Conservation (phyloP, 1,140 invertebrate species). For the Rhizoglyphus robini region DNA sequence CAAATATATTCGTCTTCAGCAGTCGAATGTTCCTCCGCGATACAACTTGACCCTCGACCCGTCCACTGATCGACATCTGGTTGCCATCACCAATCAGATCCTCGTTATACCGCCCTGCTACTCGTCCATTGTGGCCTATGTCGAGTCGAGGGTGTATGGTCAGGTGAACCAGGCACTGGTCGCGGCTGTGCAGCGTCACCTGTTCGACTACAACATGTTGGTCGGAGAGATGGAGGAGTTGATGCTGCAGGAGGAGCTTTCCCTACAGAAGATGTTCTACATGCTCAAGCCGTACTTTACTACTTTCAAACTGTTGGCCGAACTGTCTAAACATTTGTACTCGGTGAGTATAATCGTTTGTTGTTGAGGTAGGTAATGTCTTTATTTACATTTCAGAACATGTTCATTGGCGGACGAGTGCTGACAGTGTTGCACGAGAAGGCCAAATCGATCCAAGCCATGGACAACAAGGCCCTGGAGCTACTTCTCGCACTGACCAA, state of each 20-base stretch:
- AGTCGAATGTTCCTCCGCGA: slow-evolving; percentile 31
- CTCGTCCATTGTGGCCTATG: slow-evolving; percentile 67
- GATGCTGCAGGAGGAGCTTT: slow-evolving; percentile 53
- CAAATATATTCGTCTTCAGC: slow-evolving; percentile 34
- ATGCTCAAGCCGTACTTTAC: slow-evolving; percentile 69
- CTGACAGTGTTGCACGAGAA: slow-evolving; percentile 70
- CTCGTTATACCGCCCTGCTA: slow-evolving; percentile 71
- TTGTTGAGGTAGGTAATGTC: neutral
- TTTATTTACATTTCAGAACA: slow-evolving; percentile 36
- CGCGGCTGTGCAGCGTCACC: slow-evolving; percentile 55
- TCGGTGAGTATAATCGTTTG: neutral
- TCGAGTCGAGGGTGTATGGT: slow-evolving; percentile 67
- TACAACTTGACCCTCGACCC: slow-evolving; percentile 34
- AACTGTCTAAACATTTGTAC: slow-evolving; percentile 40
- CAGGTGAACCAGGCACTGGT: slow-evolving; percentile 81
- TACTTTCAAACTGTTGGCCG: slow-evolving; percentile 63
- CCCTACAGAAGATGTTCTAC: slow-evolving; percentile 77
- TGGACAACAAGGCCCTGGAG: slow-evolving; percentile 52
- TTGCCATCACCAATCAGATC: slow-evolving; percentile 54
- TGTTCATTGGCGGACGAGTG: slow-evolving; percentile 65
- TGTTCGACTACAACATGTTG: slow-evolving; percentile 53
- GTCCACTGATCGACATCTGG: slow-evolving; percentile 31
- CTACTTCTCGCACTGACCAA: slow-evolving; percentile 49
- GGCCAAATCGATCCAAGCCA: slow-evolving; percentile 55
- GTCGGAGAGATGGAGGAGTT: slow-evolving; percentile 74